These are phyloP conservation scores for Zoanthus sociatus DNA, from an alignment of 92 coral and sea anemone genomes.

Conservation along the genomic window DNA sequence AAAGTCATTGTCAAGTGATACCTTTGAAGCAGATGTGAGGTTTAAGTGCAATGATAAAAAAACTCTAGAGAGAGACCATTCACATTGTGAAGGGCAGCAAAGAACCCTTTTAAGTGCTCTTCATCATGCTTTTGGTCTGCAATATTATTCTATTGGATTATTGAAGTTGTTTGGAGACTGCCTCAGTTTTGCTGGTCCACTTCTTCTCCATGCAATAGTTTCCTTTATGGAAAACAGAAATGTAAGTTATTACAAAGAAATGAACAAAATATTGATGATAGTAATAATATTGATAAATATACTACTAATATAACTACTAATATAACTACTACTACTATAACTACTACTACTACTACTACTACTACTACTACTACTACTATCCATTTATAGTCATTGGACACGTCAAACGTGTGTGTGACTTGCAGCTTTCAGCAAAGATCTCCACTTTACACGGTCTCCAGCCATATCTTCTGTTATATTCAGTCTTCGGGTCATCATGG, in stretches of 20 bases:
- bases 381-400: no score
- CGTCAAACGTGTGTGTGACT: no score
- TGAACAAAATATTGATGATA: not conserved
- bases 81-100: constrained; percentile 30
- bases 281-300: not conserved
- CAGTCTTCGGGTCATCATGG: no score
- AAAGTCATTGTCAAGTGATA: constrained; percentile 15
- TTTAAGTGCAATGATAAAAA: not conserved
- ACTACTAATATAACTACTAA: not conserved
- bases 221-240: constrained; percentile 93
- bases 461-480: no score
- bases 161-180: constrained; percentile 88
- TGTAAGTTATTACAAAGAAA: constrained; percentile 52
- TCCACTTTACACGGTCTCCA: no score
- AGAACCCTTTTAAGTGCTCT: constrained; percentile 83
- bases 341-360: no score
- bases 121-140: constrained; percentile 91
- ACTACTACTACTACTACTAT: no score
- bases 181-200: constrained; percentile 97
- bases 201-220: constrained; percentile 93
- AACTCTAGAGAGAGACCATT: not conserved
- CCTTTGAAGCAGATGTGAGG: constrained; percentile 19
- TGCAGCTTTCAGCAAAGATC: no score
- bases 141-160: constrained; percentile 90
- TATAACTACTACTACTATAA: no score